phyloP scores from a whole-genome alignment of 2,113 vertebrate genomes.

The Plestiodon gilberti region DNA sequence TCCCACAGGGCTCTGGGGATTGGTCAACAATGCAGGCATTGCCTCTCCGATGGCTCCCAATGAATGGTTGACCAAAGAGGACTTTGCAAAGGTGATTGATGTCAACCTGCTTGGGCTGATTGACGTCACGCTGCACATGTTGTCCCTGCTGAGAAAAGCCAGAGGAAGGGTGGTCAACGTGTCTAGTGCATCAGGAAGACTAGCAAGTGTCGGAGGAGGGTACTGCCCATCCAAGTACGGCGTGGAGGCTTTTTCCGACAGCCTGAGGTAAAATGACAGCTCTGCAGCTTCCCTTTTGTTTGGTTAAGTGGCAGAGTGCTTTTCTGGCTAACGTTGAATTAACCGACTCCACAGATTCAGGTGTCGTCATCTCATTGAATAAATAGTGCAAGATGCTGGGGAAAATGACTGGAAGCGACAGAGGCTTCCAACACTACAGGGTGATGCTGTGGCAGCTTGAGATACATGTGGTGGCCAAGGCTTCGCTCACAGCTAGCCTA shows the following conservation, averaged over 20 bases:
- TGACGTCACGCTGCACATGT: constrained; percentile 78
- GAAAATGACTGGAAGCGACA: no score
- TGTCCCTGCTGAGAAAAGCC: constrained; percentile 79
- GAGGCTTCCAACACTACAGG: no score
- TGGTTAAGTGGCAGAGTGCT: no score
- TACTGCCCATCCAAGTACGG: constrained; percentile 83
- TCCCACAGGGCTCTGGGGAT: constrained; percentile 82
- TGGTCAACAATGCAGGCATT: constrained; percentile 85
- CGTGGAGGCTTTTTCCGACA: constrained; percentile 85
- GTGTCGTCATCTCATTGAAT: no score
- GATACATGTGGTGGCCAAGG: no score
- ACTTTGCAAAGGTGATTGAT: constrained; percentile 76
- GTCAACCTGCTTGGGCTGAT: constrained; percentile 82
- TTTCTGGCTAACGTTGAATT: no score
- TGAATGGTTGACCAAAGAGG: constrained; percentile 78
- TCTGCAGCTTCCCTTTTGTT: no score
- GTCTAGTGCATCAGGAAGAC: constrained; percentile 77
- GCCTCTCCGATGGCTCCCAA: constrained; percentile 63
- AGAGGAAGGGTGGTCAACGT: constrained; percentile 81
- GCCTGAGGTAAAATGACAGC: constrained; percentile 77
- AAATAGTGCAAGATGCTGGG: no score
- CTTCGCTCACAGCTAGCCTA: no score
- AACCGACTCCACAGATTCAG: no score
- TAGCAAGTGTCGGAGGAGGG: constrained; percentile 73
- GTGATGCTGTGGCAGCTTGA: no score